Evolutionary conservation across 2,888 invertebrate species (phyloP), one percentile per base, ranked within the genome.

Genomic region (Caenorhabditis zanzibari): DNA sequence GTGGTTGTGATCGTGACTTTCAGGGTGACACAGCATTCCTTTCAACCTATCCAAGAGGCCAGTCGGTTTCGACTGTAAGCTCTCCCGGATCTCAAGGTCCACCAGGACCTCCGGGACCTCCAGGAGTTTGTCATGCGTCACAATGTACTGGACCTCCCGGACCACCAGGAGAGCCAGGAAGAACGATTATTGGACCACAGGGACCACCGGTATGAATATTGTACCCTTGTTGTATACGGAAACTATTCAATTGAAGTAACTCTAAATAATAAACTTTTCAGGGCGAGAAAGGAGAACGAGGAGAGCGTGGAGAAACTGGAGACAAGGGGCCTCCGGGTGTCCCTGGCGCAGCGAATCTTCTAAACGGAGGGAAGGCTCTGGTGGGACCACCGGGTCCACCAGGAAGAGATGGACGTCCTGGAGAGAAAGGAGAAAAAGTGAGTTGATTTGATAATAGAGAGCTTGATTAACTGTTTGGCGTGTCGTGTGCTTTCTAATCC

Each of bases 261-360:
- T 38, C 52, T 58, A 16, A 44, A 47, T 38, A 58, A 58, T 7
- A 22, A 32, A 10, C 16, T 4, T 24, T 87, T 68, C 83, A 91
- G 91, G 91, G 91, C 16, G 88, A 87, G n/a, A 91, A 91, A 71
- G 91, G 91, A 19, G 91, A 91, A n/a, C 85, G 86, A 3, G 90
- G 90, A 19, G 88, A 86, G 44, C 80, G 84, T 0, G 90, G 91
- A 6, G 73, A 82, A 35, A 49, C 84, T 9, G 87, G 91, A 12
- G 81, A 81, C 54, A 69, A 68, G 10, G 88, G 88, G 41, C 49
- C 74, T 9, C 86, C 82, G 19, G 89, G 89, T 49, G 58, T 49
- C 1, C 76, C 82, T 4, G 89, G 89, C 35, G 63, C 83, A 16
- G 81, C 84, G 12, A 85, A 58, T 47, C 74, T 82, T 63, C 56